Conservation (phyloP, 2,113 vertebrate species). For the Serinus canaria region DNA sequence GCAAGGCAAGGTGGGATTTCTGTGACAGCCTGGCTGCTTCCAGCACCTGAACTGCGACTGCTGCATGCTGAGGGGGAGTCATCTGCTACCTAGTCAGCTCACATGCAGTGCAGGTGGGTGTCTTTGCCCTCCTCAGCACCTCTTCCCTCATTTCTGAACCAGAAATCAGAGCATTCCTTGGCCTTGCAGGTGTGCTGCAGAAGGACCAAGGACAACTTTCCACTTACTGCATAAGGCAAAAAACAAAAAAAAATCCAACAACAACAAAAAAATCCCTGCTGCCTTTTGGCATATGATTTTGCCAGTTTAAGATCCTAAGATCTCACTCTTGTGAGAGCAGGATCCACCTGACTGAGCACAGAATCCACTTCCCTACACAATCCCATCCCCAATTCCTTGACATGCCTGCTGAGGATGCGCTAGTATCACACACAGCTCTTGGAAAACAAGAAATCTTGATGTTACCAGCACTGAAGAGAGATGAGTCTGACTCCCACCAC, state of each 20-base stretch:
- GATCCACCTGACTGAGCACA: background rate
- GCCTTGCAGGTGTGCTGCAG: background rate
- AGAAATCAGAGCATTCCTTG: background rate
- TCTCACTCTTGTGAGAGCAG: background rate
- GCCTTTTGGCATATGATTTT: background rate
- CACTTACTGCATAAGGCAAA: fast-evolving
- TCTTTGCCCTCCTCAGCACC: background rate
- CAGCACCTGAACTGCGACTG: background rate
- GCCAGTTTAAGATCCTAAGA: background rate
- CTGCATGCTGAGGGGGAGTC: background rate
- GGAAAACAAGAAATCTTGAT: background rate
- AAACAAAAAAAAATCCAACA: background rate
- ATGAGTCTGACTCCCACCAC: background rate
- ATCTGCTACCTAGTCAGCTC: background rate
- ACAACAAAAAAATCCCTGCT: background rate
- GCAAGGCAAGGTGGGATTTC: fast-evolving
- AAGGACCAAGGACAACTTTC: background rate
- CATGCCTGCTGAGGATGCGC: background rate
- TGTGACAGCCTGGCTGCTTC: background rate
- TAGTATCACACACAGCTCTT: background rate
- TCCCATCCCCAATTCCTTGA: background rate
- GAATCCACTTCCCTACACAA: background rate
- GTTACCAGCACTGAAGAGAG: background rate
- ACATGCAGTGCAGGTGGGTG: background rate
- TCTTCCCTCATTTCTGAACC: background rate